phyloP scores from a whole-genome alignment of 2,113 vertebrate species.

The Elachura formosa region DNA sequence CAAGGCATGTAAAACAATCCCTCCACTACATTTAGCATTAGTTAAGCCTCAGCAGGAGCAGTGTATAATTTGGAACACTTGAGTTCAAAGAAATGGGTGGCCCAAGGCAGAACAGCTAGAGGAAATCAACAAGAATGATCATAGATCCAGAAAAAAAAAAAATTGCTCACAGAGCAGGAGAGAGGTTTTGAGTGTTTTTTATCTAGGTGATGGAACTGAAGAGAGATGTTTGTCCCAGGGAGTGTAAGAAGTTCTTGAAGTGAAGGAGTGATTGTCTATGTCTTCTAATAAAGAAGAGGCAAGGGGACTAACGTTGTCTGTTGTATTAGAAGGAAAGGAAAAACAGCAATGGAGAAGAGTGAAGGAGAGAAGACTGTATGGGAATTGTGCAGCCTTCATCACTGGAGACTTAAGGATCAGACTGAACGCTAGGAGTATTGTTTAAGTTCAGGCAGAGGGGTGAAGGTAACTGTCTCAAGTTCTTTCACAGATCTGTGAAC shows the following conservation, averaged over 20 bases:
- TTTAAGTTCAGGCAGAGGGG: neutral
- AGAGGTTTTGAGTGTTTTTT: neutral
- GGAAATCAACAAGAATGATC: neutral
- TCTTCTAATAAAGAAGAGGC: neutral
- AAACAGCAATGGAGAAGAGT: neutral
- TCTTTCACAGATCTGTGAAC: neutral
- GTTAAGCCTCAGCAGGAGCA: neutral
- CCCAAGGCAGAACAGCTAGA: neutral
- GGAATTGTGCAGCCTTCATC: neutral
- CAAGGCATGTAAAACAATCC: neutral
- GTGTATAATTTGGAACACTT: neutral
- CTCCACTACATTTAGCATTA: neutral
- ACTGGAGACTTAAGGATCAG: neutral
- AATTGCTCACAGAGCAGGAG: neutral
- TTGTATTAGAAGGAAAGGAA: neutral
- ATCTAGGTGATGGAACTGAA: neutral
- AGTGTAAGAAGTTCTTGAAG: neutral
- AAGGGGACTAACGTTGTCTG: neutral
- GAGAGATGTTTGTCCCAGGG: neutral
- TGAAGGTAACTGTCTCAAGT: neutral
- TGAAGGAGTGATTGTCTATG: neutral
- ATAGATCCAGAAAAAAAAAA: neutral
- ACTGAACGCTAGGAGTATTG: rapidly evolving
- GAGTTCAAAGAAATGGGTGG: neutral
- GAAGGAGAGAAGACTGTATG: neutral